phyloP scores from a whole-genome alignment of 2,797 vertebrate species.

The Chiloscyllium punctatum region DNA sequence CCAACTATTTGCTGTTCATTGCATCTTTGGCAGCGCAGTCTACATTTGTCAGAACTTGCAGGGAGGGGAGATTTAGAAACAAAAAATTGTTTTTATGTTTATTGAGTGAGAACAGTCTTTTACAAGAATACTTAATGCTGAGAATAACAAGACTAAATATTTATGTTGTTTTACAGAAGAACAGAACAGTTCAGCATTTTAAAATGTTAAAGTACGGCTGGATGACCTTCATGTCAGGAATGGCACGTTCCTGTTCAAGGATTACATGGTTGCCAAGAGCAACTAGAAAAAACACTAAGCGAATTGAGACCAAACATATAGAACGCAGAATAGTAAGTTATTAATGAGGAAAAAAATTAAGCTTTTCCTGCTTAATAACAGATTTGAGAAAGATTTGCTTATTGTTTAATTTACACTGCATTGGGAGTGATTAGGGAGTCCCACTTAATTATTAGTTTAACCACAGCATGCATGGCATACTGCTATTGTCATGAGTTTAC shows the following conservation, averaged over 20 bases:
- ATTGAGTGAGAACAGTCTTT: constrained; percentile 20
- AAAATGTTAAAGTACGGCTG: neutral
- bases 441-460: neutral
- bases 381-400: neutral
- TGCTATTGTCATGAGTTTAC: neutral
- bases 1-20: constrained; percentile 10
- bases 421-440: neutral
- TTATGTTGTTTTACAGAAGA: neutral
- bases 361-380: neutral
- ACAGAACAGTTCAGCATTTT: neutral
- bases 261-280: neutral
- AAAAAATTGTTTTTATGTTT: constrained; percentile 8
- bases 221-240: constrained; percentile 1
- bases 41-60: neutral
- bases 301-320: neutral
- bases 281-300: neutral
- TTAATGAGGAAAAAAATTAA: constrained; percentile 35
- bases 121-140: neutral
- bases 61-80: neutral
- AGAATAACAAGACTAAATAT: neutral
- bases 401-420: neutral
- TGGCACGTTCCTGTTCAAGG: neutral
- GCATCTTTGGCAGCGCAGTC: neutral
- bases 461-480: neutral
- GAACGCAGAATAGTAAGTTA: constrained; percentile 18